Conservation (phyloP, 1,140 invertebrate genomes). For the Adoxophyes honmai region DNA sequence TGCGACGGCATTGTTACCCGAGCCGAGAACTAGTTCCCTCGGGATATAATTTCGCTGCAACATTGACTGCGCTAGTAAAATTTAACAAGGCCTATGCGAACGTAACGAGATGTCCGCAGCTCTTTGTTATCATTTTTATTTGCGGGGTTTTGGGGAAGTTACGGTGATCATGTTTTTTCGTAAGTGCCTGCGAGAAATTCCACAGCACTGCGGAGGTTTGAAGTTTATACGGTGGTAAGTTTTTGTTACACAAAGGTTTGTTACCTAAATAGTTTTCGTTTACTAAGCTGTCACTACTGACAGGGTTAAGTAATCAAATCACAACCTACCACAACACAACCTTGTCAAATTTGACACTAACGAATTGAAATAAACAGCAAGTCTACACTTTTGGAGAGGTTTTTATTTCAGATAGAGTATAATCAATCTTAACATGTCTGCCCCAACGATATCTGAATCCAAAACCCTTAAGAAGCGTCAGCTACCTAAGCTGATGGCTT, state of each 20-base stretch:
- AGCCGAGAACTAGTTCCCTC: conserved; percentile 1
- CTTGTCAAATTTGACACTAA: conserved; percentile 4
- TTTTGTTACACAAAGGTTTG: no score
- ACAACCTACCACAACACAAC: no score
- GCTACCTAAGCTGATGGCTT: conserved; percentile 63
- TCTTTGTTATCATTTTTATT: conserved; percentile 5
- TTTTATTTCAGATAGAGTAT: neutral
- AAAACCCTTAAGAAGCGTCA: conserved; percentile 29
- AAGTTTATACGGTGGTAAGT: no score
- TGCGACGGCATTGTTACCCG: conserved; percentile 4
- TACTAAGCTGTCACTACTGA: no score
- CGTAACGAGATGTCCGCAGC: conserved; percentile 2
- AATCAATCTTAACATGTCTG: neutral
- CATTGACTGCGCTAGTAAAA: conserved; percentile 3
- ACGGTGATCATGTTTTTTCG: neutral
- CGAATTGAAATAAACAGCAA: neutral
- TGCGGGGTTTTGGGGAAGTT: no score
- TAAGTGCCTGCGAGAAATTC: neutral
- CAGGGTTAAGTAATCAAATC: no score
- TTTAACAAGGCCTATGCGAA: conserved; percentile 7
- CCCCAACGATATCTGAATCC: conserved; percentile 10
- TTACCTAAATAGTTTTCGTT: no score
- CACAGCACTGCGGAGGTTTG: neutral
- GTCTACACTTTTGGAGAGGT: neutral
- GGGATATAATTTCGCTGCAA: conserved; percentile 11